Conservation (phyloP, 2,113 vertebrate genomes). For the Gasterosteus nipponicus region DNA sequence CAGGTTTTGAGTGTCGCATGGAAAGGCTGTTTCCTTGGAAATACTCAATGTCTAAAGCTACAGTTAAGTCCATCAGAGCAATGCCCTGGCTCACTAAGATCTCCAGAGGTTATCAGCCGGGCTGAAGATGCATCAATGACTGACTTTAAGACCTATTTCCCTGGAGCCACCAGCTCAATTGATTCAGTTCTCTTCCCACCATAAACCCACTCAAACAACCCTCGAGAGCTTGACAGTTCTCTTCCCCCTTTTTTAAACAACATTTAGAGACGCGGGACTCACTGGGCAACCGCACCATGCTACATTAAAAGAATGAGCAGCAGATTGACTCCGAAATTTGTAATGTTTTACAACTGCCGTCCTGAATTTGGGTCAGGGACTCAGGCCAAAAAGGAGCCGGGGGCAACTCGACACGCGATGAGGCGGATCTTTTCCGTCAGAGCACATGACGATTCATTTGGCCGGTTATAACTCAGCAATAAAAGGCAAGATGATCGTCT, state of each 20-base stretch:
- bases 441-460: slow-evolving; percentile 67
- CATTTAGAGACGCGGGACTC: slow-evolving; percentile 20
- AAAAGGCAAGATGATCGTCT: slow-evolving; percentile 35
- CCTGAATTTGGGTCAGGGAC: slow-evolving; percentile 70
- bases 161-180: slow-evolving; percentile 50
- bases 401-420: slow-evolving; percentile 26
- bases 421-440: slow-evolving; percentile 38
- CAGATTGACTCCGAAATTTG: slow-evolving; percentile 58
- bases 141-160: slow-evolving; percentile 54
- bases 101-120: slow-evolving; percentile 43
- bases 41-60: slow-evolving; percentile 19
- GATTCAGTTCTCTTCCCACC: slow-evolving; percentile 60
- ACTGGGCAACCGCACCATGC: neutral
- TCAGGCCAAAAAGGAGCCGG: slow-evolving; percentile 66
- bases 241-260: slow-evolving; percentile 19
- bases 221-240: slow-evolving; percentile 41
- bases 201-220: slow-evolving; percentile 35
- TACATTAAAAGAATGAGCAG: slow-evolving; percentile 19
- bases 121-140: slow-evolving; percentile 50
- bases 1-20: neutral
- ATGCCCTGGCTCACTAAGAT: slow-evolving; percentile 8
- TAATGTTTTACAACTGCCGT: slow-evolving; percentile 64
- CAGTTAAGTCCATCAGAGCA: slow-evolving; percentile 43
- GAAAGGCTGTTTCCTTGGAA: slow-evolving; percentile 2
- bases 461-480: slow-evolving; percentile 29